These are phyloP conservation scores for Polyploca ridens DNA, from an alignment of 2,888 invertebrate genomes.

Conservation along the genomic window DNA sequence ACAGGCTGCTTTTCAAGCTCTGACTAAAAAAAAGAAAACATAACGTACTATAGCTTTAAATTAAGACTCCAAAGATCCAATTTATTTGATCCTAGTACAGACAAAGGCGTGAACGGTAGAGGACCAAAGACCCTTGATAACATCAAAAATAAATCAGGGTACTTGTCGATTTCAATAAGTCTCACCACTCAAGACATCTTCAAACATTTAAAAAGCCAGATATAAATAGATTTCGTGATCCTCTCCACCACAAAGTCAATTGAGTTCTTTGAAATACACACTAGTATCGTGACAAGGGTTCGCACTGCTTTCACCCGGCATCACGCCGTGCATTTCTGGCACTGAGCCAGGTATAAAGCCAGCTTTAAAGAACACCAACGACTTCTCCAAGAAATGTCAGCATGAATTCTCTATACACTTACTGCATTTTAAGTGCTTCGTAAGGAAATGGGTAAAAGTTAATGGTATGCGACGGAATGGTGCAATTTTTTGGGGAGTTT, in stretches of 20 bases:
- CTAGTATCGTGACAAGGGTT: neutral
- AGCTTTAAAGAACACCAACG: slow-evolving; percentile 9
- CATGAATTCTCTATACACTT: neutral
- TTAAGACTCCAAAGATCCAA: too few relatives aligned
- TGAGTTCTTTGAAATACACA: slow-evolving; percentile 2
- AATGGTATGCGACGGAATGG: neutral
- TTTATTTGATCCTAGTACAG: too few relatives aligned
- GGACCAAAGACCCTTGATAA: too few relatives aligned
- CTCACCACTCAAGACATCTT: neutral
- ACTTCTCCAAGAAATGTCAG: slow-evolving; percentile 3
- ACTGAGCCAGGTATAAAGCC: neutral
- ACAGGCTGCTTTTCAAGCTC: too few relatives aligned
- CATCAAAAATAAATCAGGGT: too few relatives aligned
- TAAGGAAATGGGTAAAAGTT: neutral
- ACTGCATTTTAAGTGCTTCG: neutral
- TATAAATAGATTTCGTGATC: neutral
- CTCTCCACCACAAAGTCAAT: neutral
- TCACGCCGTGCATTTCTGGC: neutral
- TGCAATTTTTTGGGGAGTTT: neutral
- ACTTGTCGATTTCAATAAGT: too few relatives aligned
- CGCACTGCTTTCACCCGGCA: slow-evolving; percentile 11
- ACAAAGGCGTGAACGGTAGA: too few relatives aligned
- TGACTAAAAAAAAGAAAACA: too few relatives aligned
- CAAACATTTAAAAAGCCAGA: neutral
- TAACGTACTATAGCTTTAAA: too few relatives aligned